Base-by-base conservation (phyloP, 1,140 invertebrate species). In the Aporrectodea caliginosa region DNA sequence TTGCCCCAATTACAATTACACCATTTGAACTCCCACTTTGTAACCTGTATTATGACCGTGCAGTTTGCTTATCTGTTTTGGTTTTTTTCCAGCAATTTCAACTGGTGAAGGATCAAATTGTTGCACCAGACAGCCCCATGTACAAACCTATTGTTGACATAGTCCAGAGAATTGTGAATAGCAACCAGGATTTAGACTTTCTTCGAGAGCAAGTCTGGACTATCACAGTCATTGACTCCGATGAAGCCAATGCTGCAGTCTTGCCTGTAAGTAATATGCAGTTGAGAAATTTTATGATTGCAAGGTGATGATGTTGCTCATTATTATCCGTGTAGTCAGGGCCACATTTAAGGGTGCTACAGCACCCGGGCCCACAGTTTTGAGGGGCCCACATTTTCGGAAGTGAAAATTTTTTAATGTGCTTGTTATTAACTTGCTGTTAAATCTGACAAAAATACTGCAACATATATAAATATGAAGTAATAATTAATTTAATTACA, bases 231-330 rank as follows among this genome's bases (percentile, higher is more conserved):
- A 82, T 92, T 16, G 79, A 85, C 72, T 81, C 90, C 83, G 83
- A 78, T 73, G 80, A 87, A 6, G 78, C 82, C 1, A 91, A 91
- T 86, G 90, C 91, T 2, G 90, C 89, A 86, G 90, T 91, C 70
- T 83, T 91, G 75, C 90, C 90, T 58, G 90, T 91, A 84, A 87
- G 87, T 80, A 58, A 12, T 58, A 58, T 58, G 22, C 43, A 58
- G 6, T 58, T 58, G 43, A 58, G 22, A 58, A 6, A 58, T 58
- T 58, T 58, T 12, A 12, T 12, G 6, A 58, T 12, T 58, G 22
- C 43, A 58, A 58, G 22, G 43, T 58, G 22, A 22, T 22, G 43
- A 6, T 12, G 6, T 58, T 58, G 22, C 22, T 6, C 43, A 12
- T 58, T n/a, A n/a, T n/a, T n/a, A n/a, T n/a, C n/a, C n/a, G n/a